phyloP scores from a whole-genome alignment of 2,113 vertebrate species.

The Rallus limicola region DNA sequence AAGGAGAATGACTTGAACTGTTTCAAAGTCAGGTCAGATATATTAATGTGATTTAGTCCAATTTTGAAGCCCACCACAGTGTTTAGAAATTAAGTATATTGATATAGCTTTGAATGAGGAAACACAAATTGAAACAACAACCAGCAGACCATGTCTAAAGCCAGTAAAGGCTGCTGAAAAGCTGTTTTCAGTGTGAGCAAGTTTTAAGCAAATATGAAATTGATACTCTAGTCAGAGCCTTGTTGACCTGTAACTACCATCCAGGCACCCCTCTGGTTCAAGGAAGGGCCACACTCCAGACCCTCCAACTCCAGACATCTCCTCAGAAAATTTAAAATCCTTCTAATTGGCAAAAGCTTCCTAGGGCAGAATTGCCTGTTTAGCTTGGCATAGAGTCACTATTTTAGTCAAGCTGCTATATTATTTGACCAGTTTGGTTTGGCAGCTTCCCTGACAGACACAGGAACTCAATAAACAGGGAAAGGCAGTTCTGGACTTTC shows the following conservation, averaged over 20 bases:
- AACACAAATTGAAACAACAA: neutral
- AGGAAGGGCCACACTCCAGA: neutral
- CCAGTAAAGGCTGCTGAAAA: neutral
- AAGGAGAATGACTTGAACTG: neutral
- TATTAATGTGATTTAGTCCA: neutral
- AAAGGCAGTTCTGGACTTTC: neutral
- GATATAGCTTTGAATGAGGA: neutral
- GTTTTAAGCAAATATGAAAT: neutral
- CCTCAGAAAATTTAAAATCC: neutral
- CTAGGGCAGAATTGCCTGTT: neutral
- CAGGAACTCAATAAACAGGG: neutral
- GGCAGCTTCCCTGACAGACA: neutral
- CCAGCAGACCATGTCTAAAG: neutral
- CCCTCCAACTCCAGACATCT: neutral
- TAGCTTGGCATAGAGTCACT: neutral
- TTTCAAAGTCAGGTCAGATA: neutral
- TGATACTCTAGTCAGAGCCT: neutral
- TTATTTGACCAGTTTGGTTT: neutral
- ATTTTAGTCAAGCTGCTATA: neutral
- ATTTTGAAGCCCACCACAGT: neutral
- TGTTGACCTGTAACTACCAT: neutral
- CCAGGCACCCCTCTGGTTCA: accelerated
- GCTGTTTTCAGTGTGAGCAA: neutral
- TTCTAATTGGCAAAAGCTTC: neutral
- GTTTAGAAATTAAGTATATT: neutral